Conservation (phyloP, 2,113 vertebrate genomes). For the Nyctibius bracteatus region DNA sequence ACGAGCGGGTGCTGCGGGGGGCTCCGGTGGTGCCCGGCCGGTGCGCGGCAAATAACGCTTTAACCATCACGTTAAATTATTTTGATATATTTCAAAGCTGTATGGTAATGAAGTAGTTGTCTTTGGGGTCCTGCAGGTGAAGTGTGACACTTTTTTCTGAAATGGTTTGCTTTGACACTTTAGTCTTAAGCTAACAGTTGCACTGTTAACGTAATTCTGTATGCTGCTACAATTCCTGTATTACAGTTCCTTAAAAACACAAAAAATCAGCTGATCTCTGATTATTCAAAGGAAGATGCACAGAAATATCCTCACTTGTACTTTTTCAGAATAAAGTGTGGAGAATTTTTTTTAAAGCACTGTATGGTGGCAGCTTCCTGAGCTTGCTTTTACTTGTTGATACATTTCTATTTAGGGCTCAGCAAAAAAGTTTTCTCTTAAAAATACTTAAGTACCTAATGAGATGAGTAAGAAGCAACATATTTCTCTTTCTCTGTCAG, state of each 20-base stretch:
- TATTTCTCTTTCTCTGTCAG: not conserved
- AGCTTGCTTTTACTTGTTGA: not conserved
- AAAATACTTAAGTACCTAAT: not conserved
- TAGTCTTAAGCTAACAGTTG: not conserved
- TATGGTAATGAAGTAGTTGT: not conserved
- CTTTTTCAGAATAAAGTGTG: not conserved
- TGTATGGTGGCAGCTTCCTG: not conserved
- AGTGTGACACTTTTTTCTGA: not conserved
- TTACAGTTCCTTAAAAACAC: not conserved
- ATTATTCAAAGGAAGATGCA: not conserved
- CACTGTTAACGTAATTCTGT: not conserved
- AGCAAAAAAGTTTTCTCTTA: not conserved
- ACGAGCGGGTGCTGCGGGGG: too few species aligned
- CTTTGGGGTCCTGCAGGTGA: not conserved
- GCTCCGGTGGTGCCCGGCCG: too few species aligned
- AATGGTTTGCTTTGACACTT: not conserved
- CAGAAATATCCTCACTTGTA: accelerated
- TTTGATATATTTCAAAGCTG: not conserved
- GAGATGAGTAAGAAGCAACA: not conserved
- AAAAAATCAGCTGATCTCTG: not conserved
- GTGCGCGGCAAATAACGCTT: too few species aligned
- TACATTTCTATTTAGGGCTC: not conserved
- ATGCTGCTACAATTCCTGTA: not conserved
- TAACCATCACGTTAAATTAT: too few species aligned
- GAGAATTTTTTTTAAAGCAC: not conserved